phyloP scores from a whole-genome alignment of 2,797 vertebrate genomes.

The Tympanoctomys barrerae region DNA sequence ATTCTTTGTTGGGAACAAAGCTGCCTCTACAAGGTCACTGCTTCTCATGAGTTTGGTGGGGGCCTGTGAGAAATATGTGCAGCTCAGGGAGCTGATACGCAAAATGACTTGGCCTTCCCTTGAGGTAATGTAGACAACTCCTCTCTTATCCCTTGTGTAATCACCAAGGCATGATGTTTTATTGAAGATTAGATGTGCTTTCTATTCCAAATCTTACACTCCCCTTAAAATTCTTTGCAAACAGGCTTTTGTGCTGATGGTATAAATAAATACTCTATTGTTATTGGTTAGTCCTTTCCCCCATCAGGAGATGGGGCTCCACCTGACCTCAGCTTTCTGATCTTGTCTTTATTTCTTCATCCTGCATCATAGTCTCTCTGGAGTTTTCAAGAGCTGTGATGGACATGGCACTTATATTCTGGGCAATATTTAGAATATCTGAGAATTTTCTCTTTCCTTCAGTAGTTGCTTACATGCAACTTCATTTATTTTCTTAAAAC shows the following conservation, averaged over 20 bases:
- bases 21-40: too few species aligned
- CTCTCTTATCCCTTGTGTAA: background rate
- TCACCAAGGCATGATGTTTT: background rate
- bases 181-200: background rate
- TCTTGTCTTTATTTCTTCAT: background rate
- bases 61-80: too few species aligned
- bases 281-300: background rate
- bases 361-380: background rate
- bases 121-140: background rate
- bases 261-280: background rate
- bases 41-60: too few species aligned
- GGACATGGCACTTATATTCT: background rate
- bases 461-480: conserved; percentile 7
- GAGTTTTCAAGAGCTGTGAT: background rate
- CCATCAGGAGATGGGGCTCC: background rate
- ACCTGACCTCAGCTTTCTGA: background rate
- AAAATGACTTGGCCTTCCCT: background rate
- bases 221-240: background rate
- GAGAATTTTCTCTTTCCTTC: conserved; percentile 47
- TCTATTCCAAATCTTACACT: background rate
- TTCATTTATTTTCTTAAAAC: conserved; percentile 34
- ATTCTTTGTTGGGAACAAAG: background rate
- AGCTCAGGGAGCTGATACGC: background rate
- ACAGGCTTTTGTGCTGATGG: background rate
- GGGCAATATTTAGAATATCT: background rate